Base-by-base conservation (phyloP, 2,888 invertebrate genomes). In the Fragum whitleyi region DNA sequence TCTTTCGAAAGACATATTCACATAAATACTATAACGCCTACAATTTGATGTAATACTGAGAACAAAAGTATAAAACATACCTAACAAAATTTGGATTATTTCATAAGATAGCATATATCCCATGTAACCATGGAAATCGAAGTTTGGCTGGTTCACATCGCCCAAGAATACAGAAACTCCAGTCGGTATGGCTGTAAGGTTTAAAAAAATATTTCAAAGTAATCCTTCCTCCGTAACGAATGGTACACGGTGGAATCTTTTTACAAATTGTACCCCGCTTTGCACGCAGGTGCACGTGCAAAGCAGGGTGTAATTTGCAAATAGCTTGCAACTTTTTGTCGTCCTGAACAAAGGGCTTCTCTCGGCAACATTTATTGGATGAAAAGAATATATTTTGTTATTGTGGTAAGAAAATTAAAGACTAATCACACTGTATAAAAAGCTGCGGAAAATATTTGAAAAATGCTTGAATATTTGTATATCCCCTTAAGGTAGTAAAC, bases 71-170 rank as follows among this genome's bases (percentile, higher is more conserved):
- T 28, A n/a, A n/a, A n/a, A 6, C 62, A 19, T 65, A 81, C 81
- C 81, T 51, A 74, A 71, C 23, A 81, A 36, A 16, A 77, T 11
- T 55, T 70, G 57, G 19, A 77, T 26, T 1, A 77, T 32, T 23
- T 77, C 59, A n/a, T 81, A 23, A 14, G 81, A 65, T 6, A 81
- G 36, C 16, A 74, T 21, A 65, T 51, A 61, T 5, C 81, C 81
- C 2, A 77, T 26, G 32, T 36, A 51, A 21, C 77, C 74, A 42
- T 81, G 70, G n/a, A 74, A n/a, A 36, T 74, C 68, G 39, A 81
- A 74, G 11, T 42, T 9, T n/a, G 77, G 47, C 1, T 73, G 53
- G 51, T 36, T 42, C 1, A 53, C 47, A n/a, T 42, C 16, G 7
- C 21, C n/a, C 9, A 81, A n/a, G 21, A 67, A 81, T 29, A 71